phyloP scores from a whole-genome alignment of 2,113 vertebrate genomes.

The Pelodiscus sinensis region DNA sequence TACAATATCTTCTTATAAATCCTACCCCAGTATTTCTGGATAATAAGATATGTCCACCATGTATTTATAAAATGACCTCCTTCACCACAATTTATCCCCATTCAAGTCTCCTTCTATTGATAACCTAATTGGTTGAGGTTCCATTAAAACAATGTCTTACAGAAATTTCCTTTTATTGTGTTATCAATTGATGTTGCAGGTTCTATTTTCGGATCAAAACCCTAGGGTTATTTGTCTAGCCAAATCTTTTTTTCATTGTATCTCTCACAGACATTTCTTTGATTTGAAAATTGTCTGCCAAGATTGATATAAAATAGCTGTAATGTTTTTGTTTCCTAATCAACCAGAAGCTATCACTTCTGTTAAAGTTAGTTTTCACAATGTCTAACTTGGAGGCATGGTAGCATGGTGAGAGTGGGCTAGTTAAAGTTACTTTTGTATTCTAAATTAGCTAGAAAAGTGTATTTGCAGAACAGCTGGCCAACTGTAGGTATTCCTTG shows the following conservation, averaged over 20 bases:
- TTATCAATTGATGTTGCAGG: background rate
- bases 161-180: background rate
- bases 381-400: background rate
- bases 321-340: background rate
- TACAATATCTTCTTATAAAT: background rate
- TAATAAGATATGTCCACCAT: accelerated
- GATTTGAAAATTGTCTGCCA: background rate
- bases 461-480: background rate
- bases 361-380: background rate
- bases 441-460: background rate
- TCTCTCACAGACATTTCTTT: background rate
- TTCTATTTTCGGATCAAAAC: background rate
- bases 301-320: background rate
- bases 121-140: background rate
- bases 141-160: background rate
- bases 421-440: background rate
- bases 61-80: background rate
- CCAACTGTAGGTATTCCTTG: background rate
- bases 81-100: background rate
- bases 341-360: background rate
- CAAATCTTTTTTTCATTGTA: background rate
- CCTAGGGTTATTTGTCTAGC: background rate
- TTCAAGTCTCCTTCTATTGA: background rate
- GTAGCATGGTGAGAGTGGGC: background rate
- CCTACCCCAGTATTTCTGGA: background rate